These are phyloP conservation scores for Ptychadena robeensis DNA, from an alignment of 2,797 vertebrate species.

Conservation along the genomic window DNA sequence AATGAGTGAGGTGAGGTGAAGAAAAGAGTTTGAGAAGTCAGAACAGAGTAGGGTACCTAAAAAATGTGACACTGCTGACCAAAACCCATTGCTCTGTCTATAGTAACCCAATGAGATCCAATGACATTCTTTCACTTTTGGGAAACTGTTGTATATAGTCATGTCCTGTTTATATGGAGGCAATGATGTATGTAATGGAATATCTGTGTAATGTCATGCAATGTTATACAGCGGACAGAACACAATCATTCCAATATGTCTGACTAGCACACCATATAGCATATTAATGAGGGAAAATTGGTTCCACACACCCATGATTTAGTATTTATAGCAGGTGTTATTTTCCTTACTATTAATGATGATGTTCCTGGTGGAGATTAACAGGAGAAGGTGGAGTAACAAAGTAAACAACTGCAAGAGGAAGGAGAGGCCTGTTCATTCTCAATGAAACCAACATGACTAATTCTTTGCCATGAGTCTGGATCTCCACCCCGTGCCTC, in stretches of 20 bases:
- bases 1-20: too few species aligned
- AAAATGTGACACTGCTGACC: too few species aligned
- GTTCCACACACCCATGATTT: slow-evolving; percentile 4
- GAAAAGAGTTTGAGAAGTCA: too few species aligned
- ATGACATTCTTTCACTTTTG: too few species aligned
- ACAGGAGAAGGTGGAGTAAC: slow-evolving; percentile 52
- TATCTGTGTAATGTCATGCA: neutral
- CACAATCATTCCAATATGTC: neutral
- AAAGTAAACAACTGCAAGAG: slow-evolving; percentile 45
- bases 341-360: slow-evolving; percentile 28
- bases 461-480: slow-evolving; percentile 33
- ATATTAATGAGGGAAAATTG: neutral
- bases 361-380: slow-evolving; percentile 46
- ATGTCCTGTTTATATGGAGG: neutral
- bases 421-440: slow-evolving; percentile 48
- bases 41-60: too few species aligned
- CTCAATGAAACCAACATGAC: slow-evolving; percentile 48
- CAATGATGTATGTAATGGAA: neutral
- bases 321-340: neutral
- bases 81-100: too few species aligned
- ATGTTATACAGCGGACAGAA: neutral
- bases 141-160: too few species aligned
- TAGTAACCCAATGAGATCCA: too few species aligned
- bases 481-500: slow-evolving; percentile 53
- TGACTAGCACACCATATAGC: neutral